Evolutionary conservation across 92 coral and sea anemone genomes (phyloP).

Genomic region (Paramuricea clavata): DNA sequence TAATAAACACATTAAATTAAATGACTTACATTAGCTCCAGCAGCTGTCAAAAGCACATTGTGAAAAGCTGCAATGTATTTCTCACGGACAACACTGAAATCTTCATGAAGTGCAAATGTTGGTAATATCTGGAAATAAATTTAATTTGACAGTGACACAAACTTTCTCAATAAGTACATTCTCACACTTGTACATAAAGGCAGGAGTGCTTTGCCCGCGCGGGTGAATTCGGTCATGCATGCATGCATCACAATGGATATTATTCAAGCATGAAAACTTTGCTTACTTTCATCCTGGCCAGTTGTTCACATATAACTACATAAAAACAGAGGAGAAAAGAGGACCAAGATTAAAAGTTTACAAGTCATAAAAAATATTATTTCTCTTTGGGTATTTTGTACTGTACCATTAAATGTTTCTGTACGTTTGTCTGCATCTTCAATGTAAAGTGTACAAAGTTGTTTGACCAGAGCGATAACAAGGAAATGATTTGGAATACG

Average conservation of each 20-base stretch:
- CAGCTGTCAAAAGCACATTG: slow-evolving; percentile 91
- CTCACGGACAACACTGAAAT: slow-evolving; percentile 90
- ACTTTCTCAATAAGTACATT: too few species aligned
- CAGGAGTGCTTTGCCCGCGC: too few species aligned
- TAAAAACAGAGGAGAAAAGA: neutral
- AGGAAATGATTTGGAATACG: slow-evolving; percentile 93
- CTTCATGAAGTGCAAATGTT: slow-evolving; percentile 90
- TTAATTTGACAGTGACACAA: too few species aligned
- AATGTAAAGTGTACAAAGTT: slow-evolving; percentile 89
- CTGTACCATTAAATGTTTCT: slow-evolving; percentile 84
- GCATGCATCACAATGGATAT: too few species aligned
- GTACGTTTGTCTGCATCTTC: slow-evolving; percentile 79
- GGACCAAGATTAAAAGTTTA: neutral
- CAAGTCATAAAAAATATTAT: too few species aligned
- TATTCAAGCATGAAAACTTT: neutral
- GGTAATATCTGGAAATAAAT: slow-evolving; percentile 83
- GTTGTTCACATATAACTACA: slow-evolving; percentile 94
- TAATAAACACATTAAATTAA: neutral
- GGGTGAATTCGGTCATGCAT: too few species aligned
- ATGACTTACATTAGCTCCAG: slow-evolving; percentile 83
- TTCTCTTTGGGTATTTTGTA: too few species aligned
- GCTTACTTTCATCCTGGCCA: slow-evolving; percentile 90
- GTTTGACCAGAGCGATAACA: slow-evolving; percentile 88
- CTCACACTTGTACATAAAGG: too few species aligned
- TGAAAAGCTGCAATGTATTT: slow-evolving; percentile 90